phyloP scores from a whole-genome alignment of 1,140 invertebrate species.

The Tribolium madens region DNA sequence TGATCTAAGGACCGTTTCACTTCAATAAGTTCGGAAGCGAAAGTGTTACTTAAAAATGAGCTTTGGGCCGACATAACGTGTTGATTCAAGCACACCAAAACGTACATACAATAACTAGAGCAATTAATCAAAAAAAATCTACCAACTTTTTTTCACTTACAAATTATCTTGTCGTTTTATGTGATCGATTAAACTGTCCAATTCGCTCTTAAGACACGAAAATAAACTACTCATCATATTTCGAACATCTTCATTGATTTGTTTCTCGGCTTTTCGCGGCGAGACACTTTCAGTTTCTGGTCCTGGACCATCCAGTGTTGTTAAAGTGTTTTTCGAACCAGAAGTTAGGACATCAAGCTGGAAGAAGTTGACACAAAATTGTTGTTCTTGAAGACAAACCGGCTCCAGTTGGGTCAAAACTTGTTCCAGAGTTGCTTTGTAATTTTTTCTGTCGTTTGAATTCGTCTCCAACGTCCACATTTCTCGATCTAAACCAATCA shows the following conservation, averaged over 20 bases:
- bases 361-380: conserved; percentile 95
- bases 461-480: conserved; percentile 71
- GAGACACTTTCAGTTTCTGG: conserved; percentile 63
- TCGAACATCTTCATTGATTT: conserved; percentile 83
- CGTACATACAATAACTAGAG: conserved; percentile 89
- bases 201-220: conserved; percentile 85
- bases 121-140: conserved; percentile 58
- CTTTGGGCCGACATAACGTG: conserved; percentile 93
- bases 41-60: conserved; percentile 91
- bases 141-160: conserved; percentile 70
- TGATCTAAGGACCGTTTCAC: conserved; percentile 96
- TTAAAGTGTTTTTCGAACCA: conserved; percentile 70
- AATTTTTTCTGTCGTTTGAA: conserved; percentile 70
- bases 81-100: conserved; percentile 88
- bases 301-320: conserved; percentile 66
- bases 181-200: conserved; percentile 86
- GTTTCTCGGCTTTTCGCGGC: conserved; percentile 75
- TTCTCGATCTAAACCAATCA: conserved; percentile 74
- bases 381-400: conserved; percentile 93
- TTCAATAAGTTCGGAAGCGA: conserved; percentile 88
- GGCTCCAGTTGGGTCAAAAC: conserved; percentile 91
- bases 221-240: conserved; percentile 91
- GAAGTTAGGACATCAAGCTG: conserved; percentile 79
- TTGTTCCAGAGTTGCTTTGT: conserved; percentile 82
- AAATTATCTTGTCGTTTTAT: conserved; percentile 91